These are phyloP conservation scores for Sapayoa aenigma DNA, from an alignment of 2,113 vertebrate species.

Conservation along the genomic window DNA sequence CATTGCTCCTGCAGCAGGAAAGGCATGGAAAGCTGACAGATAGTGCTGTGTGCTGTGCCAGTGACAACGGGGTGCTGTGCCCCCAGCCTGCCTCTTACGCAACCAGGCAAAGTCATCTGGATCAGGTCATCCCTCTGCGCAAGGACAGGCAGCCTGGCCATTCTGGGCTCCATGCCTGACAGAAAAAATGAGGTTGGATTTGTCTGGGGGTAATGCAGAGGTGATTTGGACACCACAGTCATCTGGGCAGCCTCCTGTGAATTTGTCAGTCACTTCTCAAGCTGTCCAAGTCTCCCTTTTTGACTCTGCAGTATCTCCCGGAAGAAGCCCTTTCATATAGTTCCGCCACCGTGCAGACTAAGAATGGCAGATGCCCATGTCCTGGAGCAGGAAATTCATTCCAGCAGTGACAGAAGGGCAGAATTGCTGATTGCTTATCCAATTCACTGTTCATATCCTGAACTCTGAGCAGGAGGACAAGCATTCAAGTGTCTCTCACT, in stretches of 20 bases:
- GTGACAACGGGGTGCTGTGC: fast-evolving
- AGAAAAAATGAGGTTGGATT: neutral
- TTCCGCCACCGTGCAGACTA: neutral
- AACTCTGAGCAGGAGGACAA: neutral
- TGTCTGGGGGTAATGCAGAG: neutral
- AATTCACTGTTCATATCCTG: neutral
- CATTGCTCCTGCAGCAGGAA: neutral
- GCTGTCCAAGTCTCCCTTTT: neutral
- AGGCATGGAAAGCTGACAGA: neutral
- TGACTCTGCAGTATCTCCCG: neutral
- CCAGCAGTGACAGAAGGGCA: neutral
- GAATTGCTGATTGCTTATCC: fast-evolving
- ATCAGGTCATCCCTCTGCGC: neutral
- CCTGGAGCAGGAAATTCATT: neutral
- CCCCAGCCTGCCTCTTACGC: neutral
- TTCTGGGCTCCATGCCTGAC: neutral
- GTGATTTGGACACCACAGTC: neutral
- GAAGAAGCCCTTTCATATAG: neutral
- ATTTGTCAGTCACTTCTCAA: neutral
- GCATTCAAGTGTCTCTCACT: neutral
- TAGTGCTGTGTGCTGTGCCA: neutral
- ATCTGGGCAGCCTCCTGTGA: neutral
- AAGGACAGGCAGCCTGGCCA: neutral
- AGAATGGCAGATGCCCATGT: neutral
- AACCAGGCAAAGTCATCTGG: neutral